These are phyloP conservation scores for Tapera naevia DNA, from an alignment of 2,797 vertebrate genomes.

Conservation along the genomic window DNA sequence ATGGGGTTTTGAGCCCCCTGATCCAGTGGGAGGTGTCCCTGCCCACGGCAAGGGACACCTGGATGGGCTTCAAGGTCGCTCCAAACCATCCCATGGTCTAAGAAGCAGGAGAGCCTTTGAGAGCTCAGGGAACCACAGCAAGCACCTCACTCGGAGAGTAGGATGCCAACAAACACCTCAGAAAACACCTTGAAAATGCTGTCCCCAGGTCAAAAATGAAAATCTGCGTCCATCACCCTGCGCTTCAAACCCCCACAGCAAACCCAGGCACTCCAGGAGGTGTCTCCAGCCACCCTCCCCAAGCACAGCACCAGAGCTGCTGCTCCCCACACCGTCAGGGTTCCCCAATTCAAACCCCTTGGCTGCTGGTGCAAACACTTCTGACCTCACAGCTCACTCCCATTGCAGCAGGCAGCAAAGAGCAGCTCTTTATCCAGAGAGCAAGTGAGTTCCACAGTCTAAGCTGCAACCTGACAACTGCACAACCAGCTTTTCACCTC, in stretches of 20 bases:
- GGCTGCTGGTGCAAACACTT: background rate
- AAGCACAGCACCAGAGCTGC: rapidly evolving
- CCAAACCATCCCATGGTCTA: too few relatives aligned
- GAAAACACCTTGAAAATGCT: background rate
- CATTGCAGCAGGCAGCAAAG: background rate
- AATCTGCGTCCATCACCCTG: background rate
- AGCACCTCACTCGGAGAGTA: background rate
- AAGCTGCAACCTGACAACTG: background rate
- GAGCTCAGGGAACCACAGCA: background rate
- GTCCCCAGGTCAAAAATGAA: background rate
- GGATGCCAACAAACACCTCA: too few relatives aligned
- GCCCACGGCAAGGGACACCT: too few relatives aligned
- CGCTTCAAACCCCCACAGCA: rapidly evolving
- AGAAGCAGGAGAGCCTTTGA: background rate
- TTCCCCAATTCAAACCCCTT: background rate
- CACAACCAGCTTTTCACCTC: background rate
- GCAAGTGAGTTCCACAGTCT: background rate
- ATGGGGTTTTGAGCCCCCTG: too few relatives aligned
- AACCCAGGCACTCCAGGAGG: background rate
- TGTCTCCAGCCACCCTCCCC: background rate
- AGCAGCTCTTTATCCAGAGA: background rate
- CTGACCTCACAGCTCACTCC: background rate
- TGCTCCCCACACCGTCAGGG: rapidly evolving
- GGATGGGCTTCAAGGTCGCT: too few relatives aligned
- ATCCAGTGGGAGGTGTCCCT: too few relatives aligned